Evolutionary conservation across 2,888 invertebrate species (phyloP).

Genomic region (Drosophila atripex): DNA sequence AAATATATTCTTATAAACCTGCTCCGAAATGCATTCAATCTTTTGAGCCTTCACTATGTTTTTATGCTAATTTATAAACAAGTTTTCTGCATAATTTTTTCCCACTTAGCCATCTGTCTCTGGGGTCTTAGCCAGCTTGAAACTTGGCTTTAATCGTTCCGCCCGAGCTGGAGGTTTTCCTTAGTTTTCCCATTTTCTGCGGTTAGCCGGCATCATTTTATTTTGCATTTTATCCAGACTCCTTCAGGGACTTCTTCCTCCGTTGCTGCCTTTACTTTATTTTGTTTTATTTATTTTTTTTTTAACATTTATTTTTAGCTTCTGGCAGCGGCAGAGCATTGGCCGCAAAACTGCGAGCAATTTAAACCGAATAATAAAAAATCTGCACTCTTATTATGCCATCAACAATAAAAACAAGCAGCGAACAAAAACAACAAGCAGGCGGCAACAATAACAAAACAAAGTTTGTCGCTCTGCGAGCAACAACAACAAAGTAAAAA

Average conservation of each 20-base stretch:
- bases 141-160: conserved; percentile 21
- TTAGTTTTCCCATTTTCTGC: conserved; percentile 6
- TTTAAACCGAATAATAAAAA: conserved; percentile 70
- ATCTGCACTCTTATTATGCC: conserved; percentile 69
- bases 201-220: conserved; percentile 43
- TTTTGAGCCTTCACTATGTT: background rate
- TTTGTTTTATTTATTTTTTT: conserved; percentile 27
- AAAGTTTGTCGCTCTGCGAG: conserved; percentile 42
- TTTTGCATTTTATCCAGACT: conserved; percentile 42
- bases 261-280: conserved; percentile 14
- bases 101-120: conserved; percentile 17
- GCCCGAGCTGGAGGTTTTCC: background rate
- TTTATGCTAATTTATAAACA: conserved; percentile 30
- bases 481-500: conserved; percentile 6
- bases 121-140: background rate
- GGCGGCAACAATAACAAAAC: conserved; percentile 51
- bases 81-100: conserved; percentile 2
- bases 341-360: conserved; percentile 62
- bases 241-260: conserved; percentile 16
- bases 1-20: background rate
- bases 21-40: conserved; percentile 3
- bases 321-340: conserved; percentile 40
- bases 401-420: conserved; percentile 71
- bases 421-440: conserved; percentile 32
- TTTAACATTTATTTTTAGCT: conserved; percentile 23